Evolutionary conservation across 2,113 vertebrate genomes (phyloP).

Genomic region (Lucifuga dentata): DNA sequence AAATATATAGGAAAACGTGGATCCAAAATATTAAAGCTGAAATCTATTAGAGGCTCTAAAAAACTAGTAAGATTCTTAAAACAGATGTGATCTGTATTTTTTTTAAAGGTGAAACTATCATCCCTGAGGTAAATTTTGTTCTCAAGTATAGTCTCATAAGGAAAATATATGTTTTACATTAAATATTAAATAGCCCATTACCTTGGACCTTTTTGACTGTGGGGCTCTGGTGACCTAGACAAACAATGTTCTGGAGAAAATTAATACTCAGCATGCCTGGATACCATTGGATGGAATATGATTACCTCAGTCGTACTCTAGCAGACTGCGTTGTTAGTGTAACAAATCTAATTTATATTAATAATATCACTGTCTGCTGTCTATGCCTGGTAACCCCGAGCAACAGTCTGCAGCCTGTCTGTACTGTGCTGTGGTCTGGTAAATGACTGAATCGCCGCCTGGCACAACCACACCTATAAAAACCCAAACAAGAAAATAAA

Average conservation of each 20-base stretch:
- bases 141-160: not conserved
- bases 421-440: conserved; percentile 50
- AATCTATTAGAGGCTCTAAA: not conserved
- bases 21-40: not conserved
- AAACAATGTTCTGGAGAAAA: conserved; percentile 24
- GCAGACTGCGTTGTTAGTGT: conserved; percentile 23
- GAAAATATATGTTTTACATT: not conserved
- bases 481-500: conserved; percentile 29
- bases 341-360: conserved; percentile 61
- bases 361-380: conserved; percentile 49
- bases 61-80: not conserved
- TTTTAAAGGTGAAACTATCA: conserved; percentile 10
- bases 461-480: conserved; percentile 59
- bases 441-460: conserved; percentile 56
- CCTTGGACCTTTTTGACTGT: conserved; percentile 8
- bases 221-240: conserved; percentile 11
- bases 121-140: conserved; percentile 2
- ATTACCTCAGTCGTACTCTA: conserved; percentile 9
- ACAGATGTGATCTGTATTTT: not conserved
- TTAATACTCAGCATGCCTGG: conserved; percentile 3
- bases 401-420: conserved; percentile 48
- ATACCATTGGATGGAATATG: not conserved
- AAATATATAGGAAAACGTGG: not conserved
- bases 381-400: conserved; percentile 50
- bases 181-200: conserved; percentile 9